Percentiles rank a stretch among this genome's conserved stretches.
These are phyloP conservation scores for Drosophila atripex DNA, from an alignment of 2,888 invertebrate species.

Conservation along the genomic window DNA sequence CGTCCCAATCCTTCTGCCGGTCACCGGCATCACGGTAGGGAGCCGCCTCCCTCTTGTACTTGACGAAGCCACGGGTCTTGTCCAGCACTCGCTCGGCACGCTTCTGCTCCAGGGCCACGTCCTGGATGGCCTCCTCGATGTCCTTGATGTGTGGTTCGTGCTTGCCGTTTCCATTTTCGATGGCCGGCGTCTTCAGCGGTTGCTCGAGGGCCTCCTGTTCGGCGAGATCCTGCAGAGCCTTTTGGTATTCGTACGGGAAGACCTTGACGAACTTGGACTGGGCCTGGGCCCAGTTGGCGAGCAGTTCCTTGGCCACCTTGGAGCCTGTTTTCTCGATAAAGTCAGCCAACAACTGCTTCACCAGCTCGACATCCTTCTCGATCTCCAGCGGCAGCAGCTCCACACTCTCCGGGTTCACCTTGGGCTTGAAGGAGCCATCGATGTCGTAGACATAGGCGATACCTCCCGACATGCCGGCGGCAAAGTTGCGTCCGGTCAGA, in stretches of 20 bases:
- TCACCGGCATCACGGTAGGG: constrained; percentile 94
- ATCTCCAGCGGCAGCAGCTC: constrained; percentile 92
- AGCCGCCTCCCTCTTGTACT: constrained; percentile 94
- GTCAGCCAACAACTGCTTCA: constrained; percentile 91
- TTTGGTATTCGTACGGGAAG: constrained; percentile 98
- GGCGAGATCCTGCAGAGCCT: constrained; percentile 90
- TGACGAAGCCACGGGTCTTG: constrained; percentile 96
- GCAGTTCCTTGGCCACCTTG: constrained; percentile 90
- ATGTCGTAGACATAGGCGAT: constrained; percentile 97
- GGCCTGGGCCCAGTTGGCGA: constrained; percentile 91
- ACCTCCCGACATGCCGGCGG: constrained; percentile 99
- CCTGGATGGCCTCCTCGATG: constrained; percentile 94
- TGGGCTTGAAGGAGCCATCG: constrained; percentile 92
- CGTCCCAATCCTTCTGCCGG: constrained; percentile 97
- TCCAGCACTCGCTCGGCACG: constrained; percentile 92
- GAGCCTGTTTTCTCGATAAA: constrained; percentile 96
- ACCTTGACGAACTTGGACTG: constrained; percentile 95
- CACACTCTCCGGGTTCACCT: constrained; percentile 98
- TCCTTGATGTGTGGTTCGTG: constrained; percentile 87
- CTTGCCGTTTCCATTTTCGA: constrained; percentile 83
- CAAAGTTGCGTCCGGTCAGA: constrained; percentile 98
- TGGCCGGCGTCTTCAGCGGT: constrained; percentile 62
- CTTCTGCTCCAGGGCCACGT: constrained; percentile 90
- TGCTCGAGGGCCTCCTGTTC: constrained; percentile 78
- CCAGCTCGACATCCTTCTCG: constrained; percentile 90